These are phyloP conservation scores for Neotoxoptera formosana DNA, from an alignment of 1,140 invertebrate species.

Conservation along the genomic window DNA sequence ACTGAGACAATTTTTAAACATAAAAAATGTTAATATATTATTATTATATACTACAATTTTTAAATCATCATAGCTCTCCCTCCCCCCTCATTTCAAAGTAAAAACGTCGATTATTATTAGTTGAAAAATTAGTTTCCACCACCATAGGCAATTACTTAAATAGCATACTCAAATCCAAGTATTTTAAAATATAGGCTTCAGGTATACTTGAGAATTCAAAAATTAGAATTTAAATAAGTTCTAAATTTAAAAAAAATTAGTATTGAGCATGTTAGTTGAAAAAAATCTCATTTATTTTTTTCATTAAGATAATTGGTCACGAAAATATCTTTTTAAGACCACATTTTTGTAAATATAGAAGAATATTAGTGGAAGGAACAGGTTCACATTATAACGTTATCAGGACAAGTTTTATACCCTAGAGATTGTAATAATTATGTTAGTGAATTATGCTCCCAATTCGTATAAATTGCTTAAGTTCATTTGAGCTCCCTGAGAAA, in stretches of 20 bases:
- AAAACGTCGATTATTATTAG: no score
- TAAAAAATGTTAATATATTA: no score
- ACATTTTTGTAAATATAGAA: not conserved
- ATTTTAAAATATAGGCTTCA: not conserved
- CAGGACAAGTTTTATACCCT: not conserved
- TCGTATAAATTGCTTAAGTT: conserved; percentile 22
- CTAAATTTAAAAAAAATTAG: not conserved
- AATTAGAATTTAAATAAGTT: not conserved
- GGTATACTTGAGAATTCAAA: not conserved
- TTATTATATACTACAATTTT: no score
- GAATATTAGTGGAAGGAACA: not conserved
- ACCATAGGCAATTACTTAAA: no score
- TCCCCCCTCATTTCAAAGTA: no score
- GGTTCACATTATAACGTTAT: not conserved
- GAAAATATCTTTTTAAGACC: not conserved
- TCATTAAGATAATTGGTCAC: not conserved
- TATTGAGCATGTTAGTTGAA: not conserved
- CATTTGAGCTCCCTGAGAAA: not conserved
- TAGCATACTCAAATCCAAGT: not conserved
- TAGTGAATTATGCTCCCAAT: conserved; percentile 1
- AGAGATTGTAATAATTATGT: conserved; percentile 20
- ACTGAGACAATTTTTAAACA: no score
- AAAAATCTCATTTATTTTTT: not conserved
- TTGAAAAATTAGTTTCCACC: not conserved
- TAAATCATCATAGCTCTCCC: no score